Evolutionary conservation across 2,113 vertebrate species (phyloP).

Genomic region (Antigone vipio): DNA sequence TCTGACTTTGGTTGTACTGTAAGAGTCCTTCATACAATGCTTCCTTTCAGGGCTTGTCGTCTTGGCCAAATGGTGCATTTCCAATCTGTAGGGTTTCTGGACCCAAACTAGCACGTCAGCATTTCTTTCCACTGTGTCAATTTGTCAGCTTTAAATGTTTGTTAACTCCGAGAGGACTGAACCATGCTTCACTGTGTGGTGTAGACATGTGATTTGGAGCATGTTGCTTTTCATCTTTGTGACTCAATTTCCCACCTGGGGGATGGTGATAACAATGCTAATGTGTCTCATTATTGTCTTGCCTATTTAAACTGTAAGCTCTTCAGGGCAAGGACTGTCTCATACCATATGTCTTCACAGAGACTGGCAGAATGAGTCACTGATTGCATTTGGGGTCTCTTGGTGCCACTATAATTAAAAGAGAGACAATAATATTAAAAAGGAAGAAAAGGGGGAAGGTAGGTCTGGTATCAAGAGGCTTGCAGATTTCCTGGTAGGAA

Average conservation of each 20-base stretch:
- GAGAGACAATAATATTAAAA: conserved; percentile 58
- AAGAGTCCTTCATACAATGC: not conserved
- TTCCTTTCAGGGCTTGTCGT: not conserved
- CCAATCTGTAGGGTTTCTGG: not conserved
- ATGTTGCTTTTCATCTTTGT: conserved; percentile 47
- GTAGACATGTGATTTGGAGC: conserved; percentile 11
- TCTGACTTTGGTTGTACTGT: not conserved
- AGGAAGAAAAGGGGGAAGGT: conserved; percentile 28
- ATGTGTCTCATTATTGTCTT: conserved; percentile 61
- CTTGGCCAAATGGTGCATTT: not conserved
- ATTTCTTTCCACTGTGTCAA: not conserved
- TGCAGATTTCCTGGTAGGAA: conserved; percentile 24
- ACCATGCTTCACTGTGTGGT: not conserved
- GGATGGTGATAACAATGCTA: conserved; percentile 49
- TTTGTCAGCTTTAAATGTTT: not conserved
- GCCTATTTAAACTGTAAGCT: conserved; percentile 62
- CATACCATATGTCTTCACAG: conserved; percentile 60
- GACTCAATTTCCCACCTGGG: conserved; percentile 45
- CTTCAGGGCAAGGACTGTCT: conserved; percentile 60
- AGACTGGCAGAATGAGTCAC: conserved; percentile 50
- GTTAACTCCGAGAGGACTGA: not conserved
- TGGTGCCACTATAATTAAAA: conserved; percentile 66
- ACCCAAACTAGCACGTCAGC: not conserved
- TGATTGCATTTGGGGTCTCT: conserved; percentile 63
- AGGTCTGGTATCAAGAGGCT: conserved; percentile 25